A percentile compares a stretch with the other conserved stretches of the same genome.
phyloP scores from a whole-genome alignment of 2,888 invertebrate genomes.

The Drosophila picticornis region DNA sequence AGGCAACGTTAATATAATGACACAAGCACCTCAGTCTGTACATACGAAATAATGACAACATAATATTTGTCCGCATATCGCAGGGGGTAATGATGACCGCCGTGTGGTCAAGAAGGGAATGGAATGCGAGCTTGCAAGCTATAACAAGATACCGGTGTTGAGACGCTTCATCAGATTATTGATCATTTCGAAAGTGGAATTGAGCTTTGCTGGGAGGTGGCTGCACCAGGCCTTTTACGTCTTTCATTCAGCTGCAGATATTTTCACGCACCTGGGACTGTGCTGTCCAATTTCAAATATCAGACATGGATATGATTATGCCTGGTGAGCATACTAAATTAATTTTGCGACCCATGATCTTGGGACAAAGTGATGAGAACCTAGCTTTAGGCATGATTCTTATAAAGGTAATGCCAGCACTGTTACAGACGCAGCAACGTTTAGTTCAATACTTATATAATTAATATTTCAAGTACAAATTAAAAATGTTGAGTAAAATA shows the following conservation, averaged over 20 bases:
- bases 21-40: constrained; percentile 71
- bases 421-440: constrained; percentile 90
- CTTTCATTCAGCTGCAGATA: constrained; percentile 94
- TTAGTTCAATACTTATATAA: background rate
- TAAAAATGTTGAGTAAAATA: background rate
- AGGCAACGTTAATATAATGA: constrained; percentile 49
- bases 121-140: constrained; percentile 96
- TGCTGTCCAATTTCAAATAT: constrained; percentile 90
- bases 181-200: constrained; percentile 93
- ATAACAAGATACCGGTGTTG: constrained; percentile 94
- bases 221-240: constrained; percentile 92
- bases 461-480: constrained; percentile 22
- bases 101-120: constrained; percentile 93
- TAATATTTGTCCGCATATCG: constrained; percentile 89
- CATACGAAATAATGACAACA: background rate
- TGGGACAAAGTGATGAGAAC: constrained; percentile 94
- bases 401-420: constrained; percentile 89
- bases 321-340: constrained; percentile 97
- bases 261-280: constrained; percentile 98
- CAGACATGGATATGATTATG: constrained; percentile 97
- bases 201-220: constrained; percentile 94
- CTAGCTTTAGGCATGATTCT: constrained; percentile 96
- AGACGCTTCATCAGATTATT: constrained; percentile 98
- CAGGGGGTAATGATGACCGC: constrained; percentile 88
- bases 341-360: constrained; percentile 93